Evolutionary conservation across 2,797 vertebrate species (phyloP).

Genomic region (Erethizon dorsatum): DNA sequence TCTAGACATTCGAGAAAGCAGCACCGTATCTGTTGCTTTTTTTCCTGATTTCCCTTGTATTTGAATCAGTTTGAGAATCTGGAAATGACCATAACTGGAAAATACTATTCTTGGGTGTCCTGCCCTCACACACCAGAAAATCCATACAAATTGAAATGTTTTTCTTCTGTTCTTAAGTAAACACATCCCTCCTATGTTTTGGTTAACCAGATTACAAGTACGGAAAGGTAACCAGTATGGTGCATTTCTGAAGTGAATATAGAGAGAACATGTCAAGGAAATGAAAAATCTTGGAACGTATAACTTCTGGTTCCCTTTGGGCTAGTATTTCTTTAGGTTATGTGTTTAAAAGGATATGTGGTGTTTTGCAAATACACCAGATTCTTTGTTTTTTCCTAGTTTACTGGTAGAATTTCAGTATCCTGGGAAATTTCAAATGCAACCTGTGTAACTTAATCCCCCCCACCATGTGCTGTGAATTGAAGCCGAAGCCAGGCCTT

Average conservation of each 20-base stretch:
- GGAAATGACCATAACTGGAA: slow-evolving; percentile 32
- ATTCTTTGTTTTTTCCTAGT: slow-evolving; percentile 3
- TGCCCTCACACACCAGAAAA: neutral
- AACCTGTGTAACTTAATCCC: neutral
- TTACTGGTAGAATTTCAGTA: slow-evolving; percentile 37
- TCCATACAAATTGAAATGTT: slow-evolving; percentile 18
- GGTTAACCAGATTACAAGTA: slow-evolving; percentile 28
- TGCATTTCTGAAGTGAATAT: slow-evolving; percentile 36
- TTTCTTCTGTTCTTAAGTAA: slow-evolving; percentile 41
- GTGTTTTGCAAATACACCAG: slow-evolving; percentile 49
- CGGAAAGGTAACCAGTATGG: neutral
- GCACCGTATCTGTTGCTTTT: neutral
- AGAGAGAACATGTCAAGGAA: slow-evolving; percentile 28
- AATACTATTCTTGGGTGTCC: slow-evolving; percentile 14
- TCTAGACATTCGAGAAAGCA: slow-evolving; percentile 76
- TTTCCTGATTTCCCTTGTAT: slow-evolving; percentile 60
- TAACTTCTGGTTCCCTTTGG: slow-evolving; percentile 41
- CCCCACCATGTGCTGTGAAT: neutral
- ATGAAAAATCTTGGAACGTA: slow-evolving; percentile 41
- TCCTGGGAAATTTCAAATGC: slow-evolving; percentile 37
- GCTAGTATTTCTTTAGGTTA: slow-evolving; percentile 35
- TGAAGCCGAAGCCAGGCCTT: neutral
- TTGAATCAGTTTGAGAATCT: slow-evolving; percentile 51
- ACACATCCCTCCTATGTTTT: slow-evolving; percentile 44
- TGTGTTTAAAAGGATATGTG: slow-evolving; percentile 29